phyloP scores from a whole-genome alignment of 2,797 vertebrate genomes.

The Cirrhinus molitorella region DNA sequence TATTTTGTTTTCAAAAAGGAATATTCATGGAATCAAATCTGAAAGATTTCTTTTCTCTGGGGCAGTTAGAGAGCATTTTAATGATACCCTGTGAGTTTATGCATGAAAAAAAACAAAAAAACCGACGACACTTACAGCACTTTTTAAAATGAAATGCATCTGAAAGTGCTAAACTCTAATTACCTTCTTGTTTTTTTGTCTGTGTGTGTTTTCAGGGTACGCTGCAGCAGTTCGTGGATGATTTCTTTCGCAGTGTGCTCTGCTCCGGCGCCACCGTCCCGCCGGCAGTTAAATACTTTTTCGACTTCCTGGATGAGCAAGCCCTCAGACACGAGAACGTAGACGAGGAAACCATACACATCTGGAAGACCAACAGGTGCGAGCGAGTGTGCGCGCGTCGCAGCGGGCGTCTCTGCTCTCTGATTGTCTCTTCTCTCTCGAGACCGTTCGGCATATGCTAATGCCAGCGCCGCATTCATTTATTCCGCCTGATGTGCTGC shows the following conservation, averaged over 20 bases:
- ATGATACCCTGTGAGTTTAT: not conserved
- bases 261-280: conserved; percentile 91
- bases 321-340: conserved; percentile 93
- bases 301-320: conserved; percentile 98
- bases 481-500: conserved; percentile 71
- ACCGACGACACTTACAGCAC: not conserved
- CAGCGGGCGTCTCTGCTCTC: conserved; percentile 31
- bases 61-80: not conserved
- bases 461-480: conserved; percentile 73
- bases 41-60: not conserved
- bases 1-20: not conserved
- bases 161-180: not conserved
- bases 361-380: conserved; percentile 99
- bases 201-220: conserved; percentile 84
- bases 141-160: not conserved
- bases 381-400: not conserved
- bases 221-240: conserved; percentile 97
- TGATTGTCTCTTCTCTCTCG: conserved; percentile 33
- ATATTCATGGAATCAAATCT: not conserved
- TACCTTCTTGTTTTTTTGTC: conserved; percentile 9
- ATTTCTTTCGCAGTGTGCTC: conserved; percentile 96
- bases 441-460: conserved; percentile 78
- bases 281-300: conserved; percentile 97
- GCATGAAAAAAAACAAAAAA: not conserved
- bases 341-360: conserved; percentile 97